A percentile compares a stretch with the other conserved stretches of the same genome.
Conservation (phyloP, 2,797 vertebrate species). For the Microhierax caerulescens region DNA sequence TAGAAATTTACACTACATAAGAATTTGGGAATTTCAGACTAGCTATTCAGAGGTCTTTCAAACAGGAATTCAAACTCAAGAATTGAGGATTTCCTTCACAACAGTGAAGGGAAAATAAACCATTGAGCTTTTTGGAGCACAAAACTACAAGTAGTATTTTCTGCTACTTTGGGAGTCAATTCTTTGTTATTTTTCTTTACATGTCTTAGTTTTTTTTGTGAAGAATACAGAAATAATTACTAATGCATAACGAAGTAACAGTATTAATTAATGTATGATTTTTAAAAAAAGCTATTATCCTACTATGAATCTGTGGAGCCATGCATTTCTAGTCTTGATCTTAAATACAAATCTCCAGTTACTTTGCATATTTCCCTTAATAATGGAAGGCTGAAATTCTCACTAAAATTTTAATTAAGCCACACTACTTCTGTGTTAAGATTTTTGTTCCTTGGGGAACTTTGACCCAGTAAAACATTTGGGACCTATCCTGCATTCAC, state of each 20-base stretch:
- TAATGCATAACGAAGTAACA: background rate
- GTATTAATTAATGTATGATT: background rate
- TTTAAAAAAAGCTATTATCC: background rate
- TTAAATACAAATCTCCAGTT: background rate
- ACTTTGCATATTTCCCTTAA: background rate
- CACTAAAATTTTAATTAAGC: background rate
- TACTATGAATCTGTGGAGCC: background rate
- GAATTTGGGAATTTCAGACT: background rate
- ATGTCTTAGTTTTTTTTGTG: background rate
- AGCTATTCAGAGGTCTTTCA: background rate
- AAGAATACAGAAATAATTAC: background rate
- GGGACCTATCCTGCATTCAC: background rate
- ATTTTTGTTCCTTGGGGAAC: background rate
- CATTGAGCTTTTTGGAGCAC: background rate
- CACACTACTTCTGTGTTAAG: background rate
- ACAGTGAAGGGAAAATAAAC: background rate
- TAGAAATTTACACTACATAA: background rate
- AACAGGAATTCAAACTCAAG: background rate
- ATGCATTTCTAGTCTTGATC: background rate
- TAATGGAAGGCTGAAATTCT: background rate
- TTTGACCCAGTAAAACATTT: background rate
- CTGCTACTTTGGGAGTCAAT: background rate
- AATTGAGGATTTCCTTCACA: background rate
- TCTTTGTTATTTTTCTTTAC: background rate
- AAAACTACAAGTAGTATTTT: background rate